A percentile compares a stretch with the other conserved stretches of the same genome.
Evolutionary conservation across 2,888 invertebrate species (phyloP).

Genomic region (Drosophila vallismaia): DNA sequence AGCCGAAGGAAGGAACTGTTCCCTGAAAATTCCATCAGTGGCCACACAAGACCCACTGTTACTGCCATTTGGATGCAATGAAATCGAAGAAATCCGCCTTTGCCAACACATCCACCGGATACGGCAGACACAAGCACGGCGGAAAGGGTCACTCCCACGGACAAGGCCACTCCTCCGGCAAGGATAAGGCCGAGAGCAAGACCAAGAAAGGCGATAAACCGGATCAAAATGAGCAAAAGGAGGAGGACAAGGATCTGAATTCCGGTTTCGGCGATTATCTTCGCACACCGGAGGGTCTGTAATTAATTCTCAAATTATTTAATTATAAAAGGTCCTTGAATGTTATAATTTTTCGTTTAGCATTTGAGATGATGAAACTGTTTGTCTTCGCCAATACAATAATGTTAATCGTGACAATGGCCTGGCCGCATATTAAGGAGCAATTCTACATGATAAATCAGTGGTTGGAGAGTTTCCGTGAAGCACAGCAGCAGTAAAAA

Average conservation of each 20-base stretch:
- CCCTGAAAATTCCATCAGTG: conserved; percentile 1
- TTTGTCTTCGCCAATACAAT: conserved; percentile 91
- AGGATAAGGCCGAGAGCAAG: conserved; percentile 55
- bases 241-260: conserved; percentile 81
- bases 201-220: conserved; percentile 29
- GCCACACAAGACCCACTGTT: background rate
- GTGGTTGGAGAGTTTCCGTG: conserved; percentile 81
- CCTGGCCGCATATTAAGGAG: conserved; percentile 89
- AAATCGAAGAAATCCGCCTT: conserved; percentile 79
- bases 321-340: background rate
- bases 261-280: conserved; percentile 84
- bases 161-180: conserved; percentile 48
- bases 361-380: conserved; percentile 90
- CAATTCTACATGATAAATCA: conserved; percentile 85
- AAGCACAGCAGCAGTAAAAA: conserved; percentile 46
- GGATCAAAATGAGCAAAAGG: conserved; percentile 42
- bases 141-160: conserved; percentile 48
- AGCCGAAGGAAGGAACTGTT: background rate
- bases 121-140: conserved; percentile 72
- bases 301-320: conserved; percentile 23
- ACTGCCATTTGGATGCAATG: conserved; percentile 64
- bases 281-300: conserved; percentile 82
- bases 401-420: conserved; percentile 88
- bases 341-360: conserved; percentile 43
- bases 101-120: conserved; percentile 77